phyloP scores from a whole-genome alignment of 2,113 vertebrate genomes.

The Ranitomeya imitator region DNA sequence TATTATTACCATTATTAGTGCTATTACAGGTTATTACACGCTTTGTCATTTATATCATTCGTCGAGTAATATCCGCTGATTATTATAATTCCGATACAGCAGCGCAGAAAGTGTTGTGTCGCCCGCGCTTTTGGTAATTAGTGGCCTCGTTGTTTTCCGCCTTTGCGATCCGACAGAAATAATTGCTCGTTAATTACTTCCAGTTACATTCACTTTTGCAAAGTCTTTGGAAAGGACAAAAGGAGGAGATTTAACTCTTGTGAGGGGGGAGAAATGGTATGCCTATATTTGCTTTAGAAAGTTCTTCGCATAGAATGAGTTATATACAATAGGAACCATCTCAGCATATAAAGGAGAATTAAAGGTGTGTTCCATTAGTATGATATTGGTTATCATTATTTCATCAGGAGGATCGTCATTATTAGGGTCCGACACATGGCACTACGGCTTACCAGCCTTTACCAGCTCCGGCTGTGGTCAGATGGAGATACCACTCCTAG shows the following conservation, averaged over 20 bases:
- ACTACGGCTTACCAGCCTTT: too few species aligned
- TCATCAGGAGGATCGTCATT: too few species aligned
- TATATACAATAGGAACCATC: neutral
- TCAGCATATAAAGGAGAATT: neutral
- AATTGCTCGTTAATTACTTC: constrained; percentile 59
- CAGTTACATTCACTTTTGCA: constrained; percentile 55
- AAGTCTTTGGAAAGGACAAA: constrained; percentile 56
- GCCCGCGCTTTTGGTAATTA: constrained; percentile 55
- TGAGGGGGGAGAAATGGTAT: neutral
- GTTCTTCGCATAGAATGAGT: neutral
- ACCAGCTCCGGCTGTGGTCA: too few species aligned
- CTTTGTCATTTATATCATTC: constrained; percentile 60
- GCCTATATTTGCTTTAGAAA: neutral
- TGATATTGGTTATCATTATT: too few species aligned
- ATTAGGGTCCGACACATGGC: too few species aligned
- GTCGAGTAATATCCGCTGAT: constrained; percentile 57
- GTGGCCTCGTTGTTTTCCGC: constrained; percentile 59
- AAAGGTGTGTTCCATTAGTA: neutral
- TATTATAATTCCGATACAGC: constrained; percentile 59
- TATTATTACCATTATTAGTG: constrained; percentile 58
- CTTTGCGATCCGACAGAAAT: constrained; percentile 57
- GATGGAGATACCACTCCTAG: too few species aligned
- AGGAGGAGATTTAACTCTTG: constrained; percentile 43
- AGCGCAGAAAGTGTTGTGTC: constrained; percentile 53
- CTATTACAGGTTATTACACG: constrained; percentile 58